Conservation (phyloP, 2,797 vertebrate species). For the Falco columbarius region DNA sequence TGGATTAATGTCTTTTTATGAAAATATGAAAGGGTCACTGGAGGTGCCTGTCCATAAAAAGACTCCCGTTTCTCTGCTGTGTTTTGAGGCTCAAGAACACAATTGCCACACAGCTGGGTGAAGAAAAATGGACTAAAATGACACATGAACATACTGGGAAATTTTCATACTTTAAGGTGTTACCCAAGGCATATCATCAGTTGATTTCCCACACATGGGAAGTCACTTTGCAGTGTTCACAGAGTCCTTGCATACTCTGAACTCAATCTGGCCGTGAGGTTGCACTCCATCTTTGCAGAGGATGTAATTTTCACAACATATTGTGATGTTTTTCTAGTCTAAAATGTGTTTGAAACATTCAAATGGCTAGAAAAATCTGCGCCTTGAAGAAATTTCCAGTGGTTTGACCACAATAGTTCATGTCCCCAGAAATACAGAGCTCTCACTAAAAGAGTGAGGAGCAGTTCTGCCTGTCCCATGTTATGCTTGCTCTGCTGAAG, state of each 20-base stretch:
- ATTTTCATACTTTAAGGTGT: background rate
- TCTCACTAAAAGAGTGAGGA: background rate
- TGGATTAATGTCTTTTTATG: background rate
- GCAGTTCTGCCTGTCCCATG: background rate
- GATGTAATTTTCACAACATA: background rate
- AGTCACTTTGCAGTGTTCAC: background rate
- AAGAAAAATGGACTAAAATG: background rate
- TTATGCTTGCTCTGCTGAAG: background rate
- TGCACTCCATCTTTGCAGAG: background rate
- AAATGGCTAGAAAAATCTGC: background rate
- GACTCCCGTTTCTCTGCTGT: background rate
- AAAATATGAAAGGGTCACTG: background rate
- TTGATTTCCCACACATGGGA: background rate
- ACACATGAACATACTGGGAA: background rate
- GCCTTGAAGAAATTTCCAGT: background rate
- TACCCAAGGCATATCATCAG: background rate
- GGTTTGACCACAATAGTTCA: background rate
- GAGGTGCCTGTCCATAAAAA: background rate
- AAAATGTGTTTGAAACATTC: background rate
- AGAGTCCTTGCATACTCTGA: background rate
- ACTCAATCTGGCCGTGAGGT: background rate
- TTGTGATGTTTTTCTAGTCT: background rate
- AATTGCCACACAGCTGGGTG: background rate
- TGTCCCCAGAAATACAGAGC: background rate
- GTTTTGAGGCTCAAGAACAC: background rate